A percentile compares a stretch with the other conserved stretches of the same genome.
Evolutionary conservation across 2,113 vertebrate genomes (phyloP).

Genomic region (Cyprinus carpio): DNA sequence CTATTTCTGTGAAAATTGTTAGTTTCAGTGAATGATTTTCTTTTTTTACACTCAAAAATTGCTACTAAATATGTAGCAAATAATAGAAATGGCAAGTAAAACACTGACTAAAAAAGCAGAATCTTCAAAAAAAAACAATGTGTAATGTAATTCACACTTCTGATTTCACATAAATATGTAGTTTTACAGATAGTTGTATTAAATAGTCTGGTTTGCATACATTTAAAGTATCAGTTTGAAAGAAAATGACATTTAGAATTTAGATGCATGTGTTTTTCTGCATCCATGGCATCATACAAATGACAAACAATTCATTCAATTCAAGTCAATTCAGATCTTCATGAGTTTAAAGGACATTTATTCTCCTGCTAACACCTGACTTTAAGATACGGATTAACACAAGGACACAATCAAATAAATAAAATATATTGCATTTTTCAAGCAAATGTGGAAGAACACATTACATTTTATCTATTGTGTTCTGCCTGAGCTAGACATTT

Average conservation of each 20-base stretch:
- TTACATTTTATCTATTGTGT: neutral
- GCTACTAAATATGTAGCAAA: too few relatives aligned
- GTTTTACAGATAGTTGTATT: neutral
- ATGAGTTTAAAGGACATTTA: neutral
- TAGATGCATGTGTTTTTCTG: neutral
- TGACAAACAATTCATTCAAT: too few relatives aligned
- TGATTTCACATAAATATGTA: neutral
- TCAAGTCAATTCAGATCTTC: neutral
- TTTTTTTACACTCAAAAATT: too few relatives aligned
- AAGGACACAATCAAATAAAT: neutral
- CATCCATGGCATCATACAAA: neutral
- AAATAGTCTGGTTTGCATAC: neutral
- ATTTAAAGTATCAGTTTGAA: neutral
- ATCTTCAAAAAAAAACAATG: too few relatives aligned
- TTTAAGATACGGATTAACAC: neutral
- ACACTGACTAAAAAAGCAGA: too few relatives aligned
- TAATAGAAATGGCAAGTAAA: too few relatives aligned
- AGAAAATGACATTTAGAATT: neutral
- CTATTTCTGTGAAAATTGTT: too few relatives aligned
- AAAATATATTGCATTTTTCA: neutral
- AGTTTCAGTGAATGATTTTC: too few relatives aligned
- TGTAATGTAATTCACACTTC: neutral
- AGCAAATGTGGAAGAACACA: neutral
- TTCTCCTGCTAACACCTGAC: slow-evolving; percentile 11
- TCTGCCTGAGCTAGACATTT: neutral